Conservation (phyloP, 1,140 invertebrate genomes). For the Drosophila neocordata region DNA sequence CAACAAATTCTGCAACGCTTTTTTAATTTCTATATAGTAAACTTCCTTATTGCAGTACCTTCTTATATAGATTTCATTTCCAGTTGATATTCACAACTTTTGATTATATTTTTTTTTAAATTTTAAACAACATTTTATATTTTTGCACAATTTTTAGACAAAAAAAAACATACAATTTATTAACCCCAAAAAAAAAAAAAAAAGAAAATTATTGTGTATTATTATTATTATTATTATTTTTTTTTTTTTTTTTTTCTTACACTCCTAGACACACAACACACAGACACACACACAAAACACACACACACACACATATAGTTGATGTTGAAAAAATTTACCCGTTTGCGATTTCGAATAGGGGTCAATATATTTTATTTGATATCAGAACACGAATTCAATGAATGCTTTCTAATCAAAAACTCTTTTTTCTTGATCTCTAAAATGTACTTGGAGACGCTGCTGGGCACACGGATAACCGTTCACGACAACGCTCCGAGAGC, state of each 20-base stretch:
- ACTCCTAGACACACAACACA: constrained; percentile 3
- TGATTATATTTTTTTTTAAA: constrained; percentile 13
- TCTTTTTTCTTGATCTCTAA: constrained; percentile 25
- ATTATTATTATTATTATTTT: no score
- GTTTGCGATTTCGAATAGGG: constrained; percentile 11
- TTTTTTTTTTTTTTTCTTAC: constrained; percentile 22
- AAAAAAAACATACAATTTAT: background rate
- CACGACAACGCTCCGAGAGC: constrained; percentile 76
- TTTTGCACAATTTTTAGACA: constrained; percentile 17
- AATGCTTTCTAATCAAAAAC: constrained; percentile 3
- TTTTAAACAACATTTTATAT: constrained; percentile 14
- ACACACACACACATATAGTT: constrained; percentile 50
- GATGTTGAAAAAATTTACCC: constrained; percentile 26
- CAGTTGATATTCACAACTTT: background rate
- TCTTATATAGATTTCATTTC: constrained; percentile 3
- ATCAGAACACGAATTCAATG: constrained; percentile 1
- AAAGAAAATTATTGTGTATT: no score
- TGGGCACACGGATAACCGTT: constrained; percentile 61
- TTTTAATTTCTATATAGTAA: constrained; percentile 42
- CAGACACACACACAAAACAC: background rate
- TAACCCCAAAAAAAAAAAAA: background rate
- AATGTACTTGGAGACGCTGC: constrained; percentile 45
- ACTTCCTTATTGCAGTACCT: constrained; percentile 14
- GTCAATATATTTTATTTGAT: constrained; percentile 12
- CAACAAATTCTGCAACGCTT: constrained; percentile 47